These are phyloP conservation scores for Cetonia aurata DNA, from an alignment of 2,888 invertebrate species.

Conservation along the genomic window DNA sequence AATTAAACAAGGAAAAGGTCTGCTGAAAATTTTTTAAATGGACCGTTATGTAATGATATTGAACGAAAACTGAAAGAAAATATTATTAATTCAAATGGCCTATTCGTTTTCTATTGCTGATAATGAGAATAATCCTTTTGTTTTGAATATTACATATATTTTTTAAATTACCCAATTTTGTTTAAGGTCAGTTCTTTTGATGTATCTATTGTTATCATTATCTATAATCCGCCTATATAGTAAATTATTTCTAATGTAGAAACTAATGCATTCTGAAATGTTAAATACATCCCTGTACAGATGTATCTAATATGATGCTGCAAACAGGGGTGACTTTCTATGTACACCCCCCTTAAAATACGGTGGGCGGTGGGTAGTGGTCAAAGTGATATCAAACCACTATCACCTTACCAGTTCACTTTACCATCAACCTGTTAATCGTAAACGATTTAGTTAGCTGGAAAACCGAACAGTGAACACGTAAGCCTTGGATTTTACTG, in stretches of 20 bases:
- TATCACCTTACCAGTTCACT: constrained; percentile 52
- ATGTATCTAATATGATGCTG: constrained; percentile 56
- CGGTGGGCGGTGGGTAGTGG: constrained; percentile 60
- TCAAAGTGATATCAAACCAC: constrained; percentile 58
- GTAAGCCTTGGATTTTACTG: constrained; percentile 43
- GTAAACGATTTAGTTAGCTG: constrained; percentile 30
- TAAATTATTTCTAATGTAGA: too few species aligned
- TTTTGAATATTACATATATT: too few species aligned
- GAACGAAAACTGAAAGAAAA: too few species aligned
- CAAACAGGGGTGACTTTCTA: constrained; percentile 54
- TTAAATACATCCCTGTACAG: constrained; percentile 46
- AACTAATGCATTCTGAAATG: not conserved
- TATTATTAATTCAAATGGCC: too few species aligned
- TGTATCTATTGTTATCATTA: not conserved
- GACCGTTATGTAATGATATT: too few species aligned
- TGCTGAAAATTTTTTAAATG: too few species aligned
- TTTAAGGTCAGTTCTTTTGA: not conserved
- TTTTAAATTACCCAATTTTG: too few species aligned
- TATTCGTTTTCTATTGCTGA: too few species aligned
- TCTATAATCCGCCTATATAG: too few species aligned
- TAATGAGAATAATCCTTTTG: too few species aligned
- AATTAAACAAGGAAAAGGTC: too few species aligned
- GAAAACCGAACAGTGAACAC: constrained; percentile 27
- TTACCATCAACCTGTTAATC: constrained; percentile 42
- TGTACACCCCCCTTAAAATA: constrained; percentile 58